Conservation (phyloP, 2,888 invertebrate genomes). For the Aspidapion aeneum region DNA sequence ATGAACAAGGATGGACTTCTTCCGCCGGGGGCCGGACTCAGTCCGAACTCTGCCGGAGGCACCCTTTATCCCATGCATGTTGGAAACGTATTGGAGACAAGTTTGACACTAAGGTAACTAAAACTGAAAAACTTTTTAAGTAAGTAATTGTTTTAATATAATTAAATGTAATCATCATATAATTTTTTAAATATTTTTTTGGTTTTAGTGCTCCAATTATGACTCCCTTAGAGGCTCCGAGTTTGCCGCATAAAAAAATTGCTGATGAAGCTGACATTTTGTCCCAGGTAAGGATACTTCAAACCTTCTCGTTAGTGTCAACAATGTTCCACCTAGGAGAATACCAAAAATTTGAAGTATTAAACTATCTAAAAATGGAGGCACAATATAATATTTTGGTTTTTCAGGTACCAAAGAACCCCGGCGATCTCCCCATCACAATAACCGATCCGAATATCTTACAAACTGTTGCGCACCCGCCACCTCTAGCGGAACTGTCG, state of each 20-base stretch:
- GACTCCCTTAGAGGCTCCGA: slow-evolving; percentile 75
- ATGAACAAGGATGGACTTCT: slow-evolving; percentile 42
- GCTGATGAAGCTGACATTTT: slow-evolving; percentile 42
- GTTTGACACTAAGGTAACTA: slow-evolving; percentile 60
- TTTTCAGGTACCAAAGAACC: slow-evolving; percentile 57
- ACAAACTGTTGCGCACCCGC: slow-evolving; percentile 46
- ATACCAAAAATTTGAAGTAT: background rate
- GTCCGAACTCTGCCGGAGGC: slow-evolving; percentile 53
- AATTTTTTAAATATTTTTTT: too few species aligned
- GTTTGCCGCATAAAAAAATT: slow-evolving; percentile 46
- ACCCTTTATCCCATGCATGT: slow-evolving; percentile 56
- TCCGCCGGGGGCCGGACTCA: slow-evolving; percentile 50
- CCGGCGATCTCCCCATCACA: slow-evolving; percentile 73
- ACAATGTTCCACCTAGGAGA: background rate
- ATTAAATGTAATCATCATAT: too few species aligned
- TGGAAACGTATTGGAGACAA: slow-evolving; percentile 70
- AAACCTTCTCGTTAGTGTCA: too few species aligned
- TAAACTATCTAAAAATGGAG: background rate
- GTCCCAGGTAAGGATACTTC: slow-evolving; percentile 40
- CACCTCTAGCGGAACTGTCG: slow-evolving; percentile 59
- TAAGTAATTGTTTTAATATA: too few species aligned
- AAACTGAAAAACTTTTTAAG: too few species aligned
- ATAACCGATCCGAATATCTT: slow-evolving; percentile 73
- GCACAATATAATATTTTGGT: too few species aligned
- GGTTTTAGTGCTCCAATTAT: slow-evolving; percentile 65